These are phyloP conservation scores for Tonatia bakeri DNA, from an alignment of 2,113 vertebrate species.

Conservation along the genomic window DNA sequence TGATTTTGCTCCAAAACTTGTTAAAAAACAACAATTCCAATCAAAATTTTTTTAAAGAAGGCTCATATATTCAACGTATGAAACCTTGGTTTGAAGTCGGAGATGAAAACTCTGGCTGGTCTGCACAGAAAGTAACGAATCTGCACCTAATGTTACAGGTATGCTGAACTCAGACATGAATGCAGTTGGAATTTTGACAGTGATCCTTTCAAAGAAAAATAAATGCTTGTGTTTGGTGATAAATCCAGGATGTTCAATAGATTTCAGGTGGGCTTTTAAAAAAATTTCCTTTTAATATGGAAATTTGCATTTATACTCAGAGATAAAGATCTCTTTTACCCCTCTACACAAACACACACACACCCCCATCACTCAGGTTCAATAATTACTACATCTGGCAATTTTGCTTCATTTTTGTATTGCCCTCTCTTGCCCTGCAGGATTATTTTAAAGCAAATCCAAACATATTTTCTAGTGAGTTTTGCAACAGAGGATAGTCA, in stretches of 20 bases:
- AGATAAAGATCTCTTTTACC: not conserved
- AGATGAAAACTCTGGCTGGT: conserved; percentile 97
- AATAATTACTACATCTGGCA: not conserved
- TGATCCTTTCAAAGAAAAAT: not conserved
- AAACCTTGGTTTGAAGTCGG: conserved; percentile 99
- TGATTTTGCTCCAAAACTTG: conserved; percentile 92
- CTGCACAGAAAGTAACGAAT: conserved; percentile 98
- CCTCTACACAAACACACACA: not conserved
- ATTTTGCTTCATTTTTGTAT: not conserved
- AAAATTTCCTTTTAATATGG: not conserved
- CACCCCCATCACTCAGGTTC: not conserved
- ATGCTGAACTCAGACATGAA: not conserved
- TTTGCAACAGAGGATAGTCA: not conserved
- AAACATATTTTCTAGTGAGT: not conserved
- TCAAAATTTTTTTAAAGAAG: conserved; percentile 99
- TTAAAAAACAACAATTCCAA: conserved; percentile 99
- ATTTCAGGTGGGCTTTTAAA: not conserved
- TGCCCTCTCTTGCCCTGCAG: not conserved
- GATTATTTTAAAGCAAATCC: conserved; percentile 35
- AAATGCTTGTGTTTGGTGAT: not conserved
- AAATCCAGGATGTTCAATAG: not conserved
- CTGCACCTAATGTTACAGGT: conserved; percentile 99
- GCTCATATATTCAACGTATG: conserved; percentile 98
- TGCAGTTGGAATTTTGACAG: rapidly evolving
- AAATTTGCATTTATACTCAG: not conserved